phyloP scores from a whole-genome alignment of 2,113 vertebrate genomes.

The Parus major region DNA sequence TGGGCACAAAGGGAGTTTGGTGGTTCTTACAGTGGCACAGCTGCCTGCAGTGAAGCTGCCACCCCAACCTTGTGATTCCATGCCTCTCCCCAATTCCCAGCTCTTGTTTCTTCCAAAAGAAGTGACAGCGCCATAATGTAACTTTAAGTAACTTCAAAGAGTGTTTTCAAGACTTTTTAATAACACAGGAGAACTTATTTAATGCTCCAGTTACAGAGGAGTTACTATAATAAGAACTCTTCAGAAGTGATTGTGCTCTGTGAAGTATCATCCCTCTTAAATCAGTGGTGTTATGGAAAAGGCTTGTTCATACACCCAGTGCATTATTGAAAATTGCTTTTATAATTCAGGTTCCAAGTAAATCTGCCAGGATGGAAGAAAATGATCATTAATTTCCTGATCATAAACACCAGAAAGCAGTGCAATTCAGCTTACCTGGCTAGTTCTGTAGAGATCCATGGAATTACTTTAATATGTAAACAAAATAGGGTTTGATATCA shows the following conservation, averaged over 20 bases:
- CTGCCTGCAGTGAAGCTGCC: background rate
- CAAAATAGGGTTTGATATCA: background rate
- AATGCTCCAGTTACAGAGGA: slow-evolving; percentile 29
- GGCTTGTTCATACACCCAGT: slow-evolving; percentile 12
- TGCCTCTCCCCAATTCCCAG: background rate
- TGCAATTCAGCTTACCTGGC: background rate
- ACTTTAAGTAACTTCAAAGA: slow-evolving; percentile 31
- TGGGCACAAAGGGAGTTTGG: fast-evolving
- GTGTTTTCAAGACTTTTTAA: slow-evolving; percentile 27
- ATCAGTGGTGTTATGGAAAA: slow-evolving; percentile 55
- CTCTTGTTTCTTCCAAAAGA: background rate
- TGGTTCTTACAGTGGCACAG: background rate
- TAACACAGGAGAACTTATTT: slow-evolving; percentile 40
- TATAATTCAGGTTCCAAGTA: slow-evolving; percentile 44
- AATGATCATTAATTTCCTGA: background rate
- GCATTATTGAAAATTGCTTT: slow-evolving; percentile 57
- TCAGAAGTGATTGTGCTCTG: slow-evolving; percentile 44
- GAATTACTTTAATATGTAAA: background rate
- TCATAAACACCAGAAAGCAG: background rate
- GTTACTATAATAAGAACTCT: slow-evolving; percentile 54
- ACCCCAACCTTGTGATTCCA: fast-evolving
- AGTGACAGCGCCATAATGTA: background rate
- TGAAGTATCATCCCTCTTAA: slow-evolving; percentile 56
- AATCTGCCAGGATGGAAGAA: background rate
- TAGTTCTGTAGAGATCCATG: background rate